Evolutionary conservation across 2,797 vertebrate species (phyloP).

Genomic region (Nannoperca australis): DNA sequence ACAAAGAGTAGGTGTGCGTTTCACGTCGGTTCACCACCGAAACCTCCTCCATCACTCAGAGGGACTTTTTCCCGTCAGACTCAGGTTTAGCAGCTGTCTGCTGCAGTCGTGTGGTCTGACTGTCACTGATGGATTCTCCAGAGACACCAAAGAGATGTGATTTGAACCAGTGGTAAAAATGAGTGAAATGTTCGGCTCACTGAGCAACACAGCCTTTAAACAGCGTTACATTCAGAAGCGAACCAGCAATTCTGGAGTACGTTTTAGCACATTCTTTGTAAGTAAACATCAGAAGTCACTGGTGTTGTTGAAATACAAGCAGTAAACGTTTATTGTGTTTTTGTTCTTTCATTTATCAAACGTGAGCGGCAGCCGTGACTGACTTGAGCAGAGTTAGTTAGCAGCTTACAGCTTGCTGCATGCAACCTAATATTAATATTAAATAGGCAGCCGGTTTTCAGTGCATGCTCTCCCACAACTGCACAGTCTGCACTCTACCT

Average conservation of each 20-base stretch:
- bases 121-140: conserved; percentile 44
- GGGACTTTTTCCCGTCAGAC: background rate
- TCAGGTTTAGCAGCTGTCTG: conserved; percentile 11
- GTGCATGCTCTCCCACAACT: no score
- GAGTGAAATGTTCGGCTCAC: background rate
- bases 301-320: background rate
- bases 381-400: background rate
- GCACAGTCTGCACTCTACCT: no score
- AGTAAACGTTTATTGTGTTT: background rate
- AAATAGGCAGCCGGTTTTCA: no score
- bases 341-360: background rate
- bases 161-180: background rate
- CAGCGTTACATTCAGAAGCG: background rate
- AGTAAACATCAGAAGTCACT: background rate
- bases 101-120: conserved; percentile 19
- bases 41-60: background rate
- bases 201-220: background rate
- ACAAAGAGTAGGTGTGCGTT: conserved; percentile 6
- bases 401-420: background rate
- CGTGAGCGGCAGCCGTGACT: no score
- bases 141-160: conserved; percentile 3
- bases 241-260: no score
- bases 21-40: background rate
- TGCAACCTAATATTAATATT: background rate
- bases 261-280: background rate